Conservation (phyloP, 2,797 vertebrate species). For the Columba guinea region DNA sequence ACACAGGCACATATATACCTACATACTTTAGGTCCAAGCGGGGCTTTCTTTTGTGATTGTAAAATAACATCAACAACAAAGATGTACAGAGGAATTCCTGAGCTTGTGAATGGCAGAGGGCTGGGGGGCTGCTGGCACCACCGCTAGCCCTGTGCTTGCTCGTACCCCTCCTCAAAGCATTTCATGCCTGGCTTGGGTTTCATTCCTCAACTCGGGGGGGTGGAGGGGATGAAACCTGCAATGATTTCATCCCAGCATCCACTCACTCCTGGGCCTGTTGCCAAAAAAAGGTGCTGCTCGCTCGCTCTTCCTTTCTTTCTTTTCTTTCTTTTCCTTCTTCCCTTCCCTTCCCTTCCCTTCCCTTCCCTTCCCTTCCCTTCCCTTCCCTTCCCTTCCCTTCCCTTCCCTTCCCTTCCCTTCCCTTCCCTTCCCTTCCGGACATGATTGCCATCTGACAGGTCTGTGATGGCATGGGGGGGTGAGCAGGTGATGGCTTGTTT, state of each 20-base stretch:
- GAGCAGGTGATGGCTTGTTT: neutral
- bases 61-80: neutral
- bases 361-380: too few species aligned
- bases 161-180: neutral
- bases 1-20: too few species aligned
- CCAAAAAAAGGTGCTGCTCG: neutral
- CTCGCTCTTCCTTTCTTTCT: too few species aligned
- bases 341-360: too few species aligned
- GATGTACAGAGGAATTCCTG: neutral
- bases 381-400: too few species aligned
- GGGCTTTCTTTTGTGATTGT: neutral
- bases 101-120: neutral
- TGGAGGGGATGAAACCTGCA: neutral
- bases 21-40: neutral
- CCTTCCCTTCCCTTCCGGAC: too few species aligned
- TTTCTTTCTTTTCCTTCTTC: too few species aligned
- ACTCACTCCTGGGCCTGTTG: neutral
- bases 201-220: neutral
- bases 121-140: neutral
- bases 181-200: neutral
- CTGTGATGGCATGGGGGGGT: neutral
- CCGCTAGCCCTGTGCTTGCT: neutral
- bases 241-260: neutral
- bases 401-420: too few species aligned
- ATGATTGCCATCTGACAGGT: neutral